Percentiles rank a stretch among this genome's conserved stretches.
Evolutionary conservation across 92 coral and sea anemone genomes (phyloP).

Genomic region (Pocillopora grandis): DNA sequence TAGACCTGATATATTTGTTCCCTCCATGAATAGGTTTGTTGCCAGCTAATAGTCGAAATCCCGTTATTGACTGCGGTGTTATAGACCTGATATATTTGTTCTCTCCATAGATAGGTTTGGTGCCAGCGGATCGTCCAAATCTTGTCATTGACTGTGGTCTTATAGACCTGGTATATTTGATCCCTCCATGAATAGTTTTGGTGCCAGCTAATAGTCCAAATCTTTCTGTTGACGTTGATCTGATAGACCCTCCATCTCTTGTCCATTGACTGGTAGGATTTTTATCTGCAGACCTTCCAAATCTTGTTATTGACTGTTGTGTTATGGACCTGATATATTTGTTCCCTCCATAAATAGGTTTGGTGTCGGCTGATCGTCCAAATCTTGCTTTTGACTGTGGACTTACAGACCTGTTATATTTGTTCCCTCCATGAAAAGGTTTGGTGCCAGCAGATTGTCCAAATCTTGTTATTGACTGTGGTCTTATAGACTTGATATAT

Average conservation of each 20-base stretch:
- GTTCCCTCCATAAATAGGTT: neutral
- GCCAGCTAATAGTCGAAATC: neutral
- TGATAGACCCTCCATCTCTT: neutral
- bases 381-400: neutral
- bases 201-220: neutral
- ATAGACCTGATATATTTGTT: neutral
- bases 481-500: neutral
- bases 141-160: neutral
- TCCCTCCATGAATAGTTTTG: neutral
- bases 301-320: neutral
- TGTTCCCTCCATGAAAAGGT: neutral
- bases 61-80: neutral
- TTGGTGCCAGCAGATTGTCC: neutral
- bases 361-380: neutral
- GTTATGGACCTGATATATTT: neutral
- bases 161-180: neutral
- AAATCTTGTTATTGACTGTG: constrained; percentile 1
- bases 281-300: neutral
- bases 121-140: neutral
- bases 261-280: neutral
- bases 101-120: neutral
- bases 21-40: neutral
- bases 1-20: neutral
- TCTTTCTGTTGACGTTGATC: neutral
- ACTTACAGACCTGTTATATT: neutral